These are phyloP conservation scores for Scaptodrosophila lebanonensis DNA, from an alignment of 1,140 invertebrate genomes.

Conservation along the genomic window DNA sequence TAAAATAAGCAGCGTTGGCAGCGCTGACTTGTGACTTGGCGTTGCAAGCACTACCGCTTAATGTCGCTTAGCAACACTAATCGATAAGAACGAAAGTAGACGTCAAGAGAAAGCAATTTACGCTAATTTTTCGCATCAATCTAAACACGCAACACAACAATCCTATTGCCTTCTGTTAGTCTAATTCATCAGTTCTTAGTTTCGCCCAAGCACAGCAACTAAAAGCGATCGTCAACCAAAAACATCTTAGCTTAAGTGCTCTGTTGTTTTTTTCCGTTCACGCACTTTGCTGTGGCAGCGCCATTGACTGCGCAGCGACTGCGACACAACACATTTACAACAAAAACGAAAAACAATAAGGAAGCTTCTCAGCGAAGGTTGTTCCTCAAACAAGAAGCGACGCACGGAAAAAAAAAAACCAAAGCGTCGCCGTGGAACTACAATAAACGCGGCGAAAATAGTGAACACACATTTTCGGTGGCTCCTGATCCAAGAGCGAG, in stretches of 20 bases:
- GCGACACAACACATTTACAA: too few relatives aligned
- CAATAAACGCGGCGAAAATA: too few relatives aligned
- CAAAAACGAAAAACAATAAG: conserved; percentile 24
- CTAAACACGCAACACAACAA: background rate
- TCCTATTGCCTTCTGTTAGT: too few relatives aligned
- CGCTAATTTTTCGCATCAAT: conserved; percentile 14
- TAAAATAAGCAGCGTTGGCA: too few relatives aligned
- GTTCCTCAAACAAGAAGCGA: conserved; percentile 1
- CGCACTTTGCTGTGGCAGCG: conserved; percentile 33
- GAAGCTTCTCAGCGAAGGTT: conserved; percentile 40
- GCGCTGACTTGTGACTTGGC: too few relatives aligned
- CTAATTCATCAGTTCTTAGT: too few relatives aligned
- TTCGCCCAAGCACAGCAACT: too few relatives aligned
- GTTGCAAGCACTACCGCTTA: too few relatives aligned
- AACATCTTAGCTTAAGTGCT: conserved; percentile 8
- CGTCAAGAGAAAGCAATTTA: conserved; percentile 49
- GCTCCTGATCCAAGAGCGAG: background rate
- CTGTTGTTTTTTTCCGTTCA: conserved; percentile 37
- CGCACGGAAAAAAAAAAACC: too few relatives aligned
- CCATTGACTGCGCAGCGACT: too few relatives aligned
- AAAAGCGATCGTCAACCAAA: too few relatives aligned
- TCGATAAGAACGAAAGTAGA: conserved; percentile 25
- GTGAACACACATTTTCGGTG: background rate
- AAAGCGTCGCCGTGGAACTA: conserved; percentile 1
- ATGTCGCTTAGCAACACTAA: conserved; percentile 22